Evolutionary conservation across 2,113 vertebrate species (phyloP).

Genomic region (Mesoclemmys tuberculata): DNA sequence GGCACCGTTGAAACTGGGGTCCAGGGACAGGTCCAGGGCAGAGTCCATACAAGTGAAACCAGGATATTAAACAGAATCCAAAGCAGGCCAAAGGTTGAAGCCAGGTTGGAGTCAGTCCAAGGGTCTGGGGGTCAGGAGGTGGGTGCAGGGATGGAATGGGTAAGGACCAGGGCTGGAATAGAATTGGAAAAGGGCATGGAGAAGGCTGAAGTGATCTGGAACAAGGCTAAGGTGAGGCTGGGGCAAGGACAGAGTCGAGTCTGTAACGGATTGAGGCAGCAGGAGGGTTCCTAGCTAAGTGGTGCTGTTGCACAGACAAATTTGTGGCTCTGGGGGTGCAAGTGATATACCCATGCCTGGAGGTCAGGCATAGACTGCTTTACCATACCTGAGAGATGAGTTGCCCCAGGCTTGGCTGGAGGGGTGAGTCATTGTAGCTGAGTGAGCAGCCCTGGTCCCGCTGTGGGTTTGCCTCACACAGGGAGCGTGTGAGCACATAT

Average conservation of each 20-base stretch:
- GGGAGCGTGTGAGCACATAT: neutral
- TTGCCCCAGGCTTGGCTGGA: neutral
- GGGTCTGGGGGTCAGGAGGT: no score
- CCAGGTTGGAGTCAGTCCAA: no score
- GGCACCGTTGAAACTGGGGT: neutral
- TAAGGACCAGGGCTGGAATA: neutral
- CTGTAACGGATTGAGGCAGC: neutral
- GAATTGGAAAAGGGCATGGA: neutral
- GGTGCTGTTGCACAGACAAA: no score
- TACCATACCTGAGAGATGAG: neutral
- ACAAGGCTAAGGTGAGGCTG: neutral
- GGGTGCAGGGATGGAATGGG: neutral
- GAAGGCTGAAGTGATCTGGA: neutral
- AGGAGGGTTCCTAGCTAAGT: no score
- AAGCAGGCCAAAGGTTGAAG: no score
- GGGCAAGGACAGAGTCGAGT: neutral
- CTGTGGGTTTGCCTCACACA: neutral
- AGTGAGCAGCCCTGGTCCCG: neutral
- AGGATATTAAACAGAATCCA: neutral
- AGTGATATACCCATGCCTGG: neutral
- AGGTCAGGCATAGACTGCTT: neutral
- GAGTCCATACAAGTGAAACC: neutral
- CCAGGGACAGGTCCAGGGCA: neutral
- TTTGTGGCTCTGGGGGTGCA: no score
- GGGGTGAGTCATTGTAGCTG: neutral